These are phyloP conservation scores for Lepisosteus oculatus DNA, from an alignment of 2,113 vertebrate genomes.

Conservation along the genomic window DNA sequence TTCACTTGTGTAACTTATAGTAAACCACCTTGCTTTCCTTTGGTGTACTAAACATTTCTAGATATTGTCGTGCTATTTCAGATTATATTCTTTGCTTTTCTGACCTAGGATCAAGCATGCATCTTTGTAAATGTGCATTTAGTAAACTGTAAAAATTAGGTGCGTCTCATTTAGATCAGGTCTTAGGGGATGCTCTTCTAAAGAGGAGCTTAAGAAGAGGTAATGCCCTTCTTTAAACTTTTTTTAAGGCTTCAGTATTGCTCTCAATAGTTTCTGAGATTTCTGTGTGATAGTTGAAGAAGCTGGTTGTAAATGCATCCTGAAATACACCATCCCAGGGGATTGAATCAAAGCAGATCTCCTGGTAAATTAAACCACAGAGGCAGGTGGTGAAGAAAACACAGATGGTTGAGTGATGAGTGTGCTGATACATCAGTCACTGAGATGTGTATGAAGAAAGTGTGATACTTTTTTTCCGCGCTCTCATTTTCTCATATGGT, in stretches of 20 bases:
- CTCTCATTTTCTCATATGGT: constrained; percentile 16
- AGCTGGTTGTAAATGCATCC: constrained; percentile 15
- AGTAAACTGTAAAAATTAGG: too few species aligned
- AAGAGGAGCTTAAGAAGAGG: too few species aligned
- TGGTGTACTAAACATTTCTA: too few species aligned
- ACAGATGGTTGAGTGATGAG: constrained; percentile 28
- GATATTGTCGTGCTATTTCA: too few species aligned
- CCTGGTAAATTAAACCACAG: background rate
- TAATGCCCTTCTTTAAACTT: too few species aligned
- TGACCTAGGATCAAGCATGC: too few species aligned
- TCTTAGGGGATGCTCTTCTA: too few species aligned
- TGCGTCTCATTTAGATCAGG: too few species aligned
- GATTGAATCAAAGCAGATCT: constrained; percentile 17
- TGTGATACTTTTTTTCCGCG: background rate
- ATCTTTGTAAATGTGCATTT: too few species aligned
- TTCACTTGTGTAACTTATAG: too few species aligned
- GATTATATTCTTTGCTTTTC: too few species aligned
- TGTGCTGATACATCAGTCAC: constrained; percentile 10
- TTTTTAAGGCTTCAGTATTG: background rate
- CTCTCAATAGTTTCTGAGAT: background rate
- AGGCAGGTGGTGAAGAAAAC: constrained; percentile 33
- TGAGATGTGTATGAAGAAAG: constrained; percentile 13
- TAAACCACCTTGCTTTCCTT: too few species aligned
- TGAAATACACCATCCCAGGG: background rate
- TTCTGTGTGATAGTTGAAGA: background rate